Evolutionary conservation across 1,140 invertebrate species (phyloP), one percentile per base, ranked within the genome.

Genomic region (Zaprionus camerounensis): DNA sequence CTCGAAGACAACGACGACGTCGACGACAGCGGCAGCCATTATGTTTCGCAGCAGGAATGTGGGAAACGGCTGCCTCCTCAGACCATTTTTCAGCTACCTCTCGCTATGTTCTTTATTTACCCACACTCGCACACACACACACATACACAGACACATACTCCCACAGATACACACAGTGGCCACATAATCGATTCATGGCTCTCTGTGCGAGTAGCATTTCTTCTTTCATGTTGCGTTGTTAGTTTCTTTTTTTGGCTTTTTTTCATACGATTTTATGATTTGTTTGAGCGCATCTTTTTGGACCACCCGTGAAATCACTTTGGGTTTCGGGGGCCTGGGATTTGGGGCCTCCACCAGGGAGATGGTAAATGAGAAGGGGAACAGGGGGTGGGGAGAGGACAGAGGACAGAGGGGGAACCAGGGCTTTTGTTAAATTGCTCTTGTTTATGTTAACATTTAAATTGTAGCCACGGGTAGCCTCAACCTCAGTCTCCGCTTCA

Each of bases 361-460:
- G 36, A 38, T 5, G 13, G 38, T n/a, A 9, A 15, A 38, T 3
- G 13, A 1, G 13, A 12, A 3, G n/a, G 2, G 2, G 41, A 7
- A 17, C n/a, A 2, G 41, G n/a, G 7, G n/a, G 6, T 5, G n/a
- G 7, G n/a, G n/a, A 2, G 41, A 3, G 7, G 6, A 7, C 15
- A 2, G 41, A 3, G 7, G 6, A 7, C 15, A 3, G 13, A 17
- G 6, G 5, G 34, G 34, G 28, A 26, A 57, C 55, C 76, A 41
- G 76, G 72, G 69, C 81, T 91, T 91, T 83, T 87, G 83, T 91
- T 91, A 91, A 91, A 91, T 91, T 91, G 90, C 88, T 91, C 88
- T 91, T 91, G 88, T 91, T 91, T 91, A 91, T 91, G 88, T 90
- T 91, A 91, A 91, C 88, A 91, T 91, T 91, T 91, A 91, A 88